These are phyloP conservation scores for Gallinago nigripennis DNA, from an alignment of 2,797 vertebrate species.

Conservation along the genomic window DNA sequence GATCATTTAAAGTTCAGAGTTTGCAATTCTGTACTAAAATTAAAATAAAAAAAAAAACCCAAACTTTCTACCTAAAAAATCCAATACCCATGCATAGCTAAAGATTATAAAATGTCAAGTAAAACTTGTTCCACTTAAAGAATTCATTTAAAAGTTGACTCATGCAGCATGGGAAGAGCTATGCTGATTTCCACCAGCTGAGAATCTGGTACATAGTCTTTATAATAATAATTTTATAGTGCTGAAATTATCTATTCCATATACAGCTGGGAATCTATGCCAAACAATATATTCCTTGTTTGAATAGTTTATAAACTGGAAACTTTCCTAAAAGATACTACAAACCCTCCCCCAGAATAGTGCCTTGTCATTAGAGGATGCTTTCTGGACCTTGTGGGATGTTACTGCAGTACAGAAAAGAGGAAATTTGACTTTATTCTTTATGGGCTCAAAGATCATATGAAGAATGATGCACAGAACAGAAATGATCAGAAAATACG, in stretches of 20 bases:
- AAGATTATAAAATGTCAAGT: neutral
- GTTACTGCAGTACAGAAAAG: neutral
- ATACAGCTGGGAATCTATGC: neutral
- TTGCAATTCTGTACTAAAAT: neutral
- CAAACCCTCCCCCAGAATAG: neutral
- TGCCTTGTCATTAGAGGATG: neutral
- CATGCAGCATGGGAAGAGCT: neutral
- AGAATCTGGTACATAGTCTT: neutral
- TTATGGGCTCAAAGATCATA: neutral
- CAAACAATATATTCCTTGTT: neutral
- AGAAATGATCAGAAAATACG: neutral
- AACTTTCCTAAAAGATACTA: neutral
- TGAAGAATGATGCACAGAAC: neutral
- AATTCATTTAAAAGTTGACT: neutral
- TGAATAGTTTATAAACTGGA: neutral
- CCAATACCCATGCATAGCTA: neutral
- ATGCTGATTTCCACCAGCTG: neutral
- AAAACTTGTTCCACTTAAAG: neutral
- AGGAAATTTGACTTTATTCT: neutral
- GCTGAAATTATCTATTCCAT: neutral
- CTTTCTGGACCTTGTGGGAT: neutral
- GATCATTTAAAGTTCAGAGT: neutral
- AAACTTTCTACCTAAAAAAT: neutral
- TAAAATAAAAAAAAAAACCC: accelerated
- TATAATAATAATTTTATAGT: neutral